Base-by-base conservation (phyloP, 2,113 vertebrate genomes). In the Perca flavescens region DNA sequence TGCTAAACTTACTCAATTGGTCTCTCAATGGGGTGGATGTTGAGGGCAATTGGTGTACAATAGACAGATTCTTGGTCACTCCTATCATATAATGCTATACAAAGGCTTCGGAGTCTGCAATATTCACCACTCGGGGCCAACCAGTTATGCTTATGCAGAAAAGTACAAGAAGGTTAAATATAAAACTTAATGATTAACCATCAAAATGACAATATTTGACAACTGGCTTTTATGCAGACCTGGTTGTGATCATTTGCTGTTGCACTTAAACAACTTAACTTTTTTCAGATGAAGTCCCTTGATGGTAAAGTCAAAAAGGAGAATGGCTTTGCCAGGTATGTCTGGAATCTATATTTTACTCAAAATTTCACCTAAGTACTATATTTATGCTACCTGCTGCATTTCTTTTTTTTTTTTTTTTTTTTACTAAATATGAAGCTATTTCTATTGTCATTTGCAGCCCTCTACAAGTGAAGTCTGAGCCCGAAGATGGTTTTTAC, bases 261-360 rank as follows among this genome's bases (percentile, higher is more conserved):
- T 34, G 8, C 0, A 10, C 4, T 1, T 14, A 40, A 25, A 47
- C 34, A 63, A 17, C 5, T 49, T 72, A 40, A 49, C 7, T 16
- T 82, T 88, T 83, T 88, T 79, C 72, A 93, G 90, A 76, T 92
- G 17, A 94, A 90, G 82, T 61, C 84, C 83, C 86, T 95, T 65
- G 96, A 98, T 86, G 94, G 93, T 63, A 98, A 97, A 95, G 85
- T 97, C 79, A 99, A 97, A 94, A 97, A 97, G 54, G 97, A 99
- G 91, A 99, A 99, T 90, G 98, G 98, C 43, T 99, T 99, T 90
- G 96, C 96, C 82, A 98, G 98, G 98, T 99, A 95, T 92, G 94
- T 74, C 4, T 31, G 10, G 3, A 43, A 11, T 43, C 40, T 43
- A 43, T 43, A 43, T 43, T 43, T 43, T 11, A 10, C 19, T 17